Conservation (phyloP, 2,888 invertebrate species). For the Cryptus viduatorius region DNA sequence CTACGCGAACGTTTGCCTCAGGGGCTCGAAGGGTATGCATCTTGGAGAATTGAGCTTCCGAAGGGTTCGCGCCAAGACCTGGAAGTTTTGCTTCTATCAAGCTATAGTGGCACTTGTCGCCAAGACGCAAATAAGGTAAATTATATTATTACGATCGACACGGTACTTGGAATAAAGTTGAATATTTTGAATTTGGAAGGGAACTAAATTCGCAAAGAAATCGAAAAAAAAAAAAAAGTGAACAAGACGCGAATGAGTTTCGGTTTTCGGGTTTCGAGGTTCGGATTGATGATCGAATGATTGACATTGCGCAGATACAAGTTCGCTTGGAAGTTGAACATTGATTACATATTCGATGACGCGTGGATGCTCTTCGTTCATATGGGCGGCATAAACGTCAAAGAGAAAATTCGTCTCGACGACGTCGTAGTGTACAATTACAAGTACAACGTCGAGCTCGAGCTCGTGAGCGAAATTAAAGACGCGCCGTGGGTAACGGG, state of each 20-base stretch:
- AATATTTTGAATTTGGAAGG: too few species aligned
- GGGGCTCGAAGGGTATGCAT: constrained; percentile 81
- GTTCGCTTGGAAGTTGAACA: constrained; percentile 78
- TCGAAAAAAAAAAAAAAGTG: too few species aligned
- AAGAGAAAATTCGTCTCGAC: constrained; percentile 76
- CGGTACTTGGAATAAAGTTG: too few species aligned
- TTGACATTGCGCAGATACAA: constrained; percentile 77
- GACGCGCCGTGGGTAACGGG: constrained; percentile 64
- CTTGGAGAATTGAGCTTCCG: constrained; percentile 73
- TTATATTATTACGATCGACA: constrained; percentile 10
- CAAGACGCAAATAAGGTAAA: constrained; percentile 81
- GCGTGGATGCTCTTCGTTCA: constrained; percentile 81
- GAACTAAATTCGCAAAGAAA: too few species aligned
- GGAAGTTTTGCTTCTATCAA: constrained; percentile 82
- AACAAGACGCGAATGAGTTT: too few species aligned
- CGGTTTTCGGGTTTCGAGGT: too few species aligned
- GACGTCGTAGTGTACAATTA: constrained; percentile 82
- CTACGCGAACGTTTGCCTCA: constrained; percentile 77
- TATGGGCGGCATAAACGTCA: constrained; percentile 78
- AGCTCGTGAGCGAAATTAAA: constrained; percentile 76
- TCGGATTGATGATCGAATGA: constrained; percentile 22
- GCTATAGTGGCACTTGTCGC: constrained; percentile 79
- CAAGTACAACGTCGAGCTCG: constrained; percentile 79
- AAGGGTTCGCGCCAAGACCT: constrained; percentile 77
- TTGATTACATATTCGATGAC: constrained; percentile 82